A percentile compares a stretch with the other conserved stretches of the same genome.
phyloP scores from a whole-genome alignment of 2,797 vertebrate species.

The Bucorvus abyssinicus region DNA sequence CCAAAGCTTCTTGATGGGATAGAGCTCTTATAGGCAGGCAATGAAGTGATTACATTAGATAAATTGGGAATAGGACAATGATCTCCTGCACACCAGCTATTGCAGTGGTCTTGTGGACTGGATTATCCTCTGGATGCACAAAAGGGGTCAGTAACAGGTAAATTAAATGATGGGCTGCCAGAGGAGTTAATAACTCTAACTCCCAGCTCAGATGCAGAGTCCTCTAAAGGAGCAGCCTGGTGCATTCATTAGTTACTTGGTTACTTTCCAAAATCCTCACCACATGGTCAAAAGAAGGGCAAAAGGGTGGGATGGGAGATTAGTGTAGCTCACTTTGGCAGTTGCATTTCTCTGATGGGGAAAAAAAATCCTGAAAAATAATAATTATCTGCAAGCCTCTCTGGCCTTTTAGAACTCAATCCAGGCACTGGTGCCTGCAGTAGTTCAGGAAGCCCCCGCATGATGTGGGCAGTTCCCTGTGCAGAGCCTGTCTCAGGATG shows the following conservation, averaged over 20 bases:
- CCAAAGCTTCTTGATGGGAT: conserved; percentile 44
- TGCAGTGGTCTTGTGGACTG: not conserved
- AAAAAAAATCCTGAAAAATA: not conserved
- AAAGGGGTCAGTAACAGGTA: conserved; percentile 46
- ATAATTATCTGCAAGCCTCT: not conserved
- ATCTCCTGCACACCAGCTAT: not conserved
- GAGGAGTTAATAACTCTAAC: conserved; percentile 46
- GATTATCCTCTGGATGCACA: conserved; percentile 46
- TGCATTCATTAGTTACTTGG: conserved; percentile 27
- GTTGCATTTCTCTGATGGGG: not conserved
- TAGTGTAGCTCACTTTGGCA: not conserved
- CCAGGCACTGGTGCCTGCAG: not conserved
- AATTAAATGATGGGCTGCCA: conserved; percentile 57
- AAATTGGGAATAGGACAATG: conserved; percentile 44
- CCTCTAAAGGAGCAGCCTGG: not conserved
- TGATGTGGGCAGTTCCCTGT: not conserved
- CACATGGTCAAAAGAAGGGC: conserved; percentile 10
- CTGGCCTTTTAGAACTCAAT: not conserved
- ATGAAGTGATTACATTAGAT: conserved; percentile 52
- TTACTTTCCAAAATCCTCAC: conserved; percentile 22
- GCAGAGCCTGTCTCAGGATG: not conserved
- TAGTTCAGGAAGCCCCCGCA: not conserved
- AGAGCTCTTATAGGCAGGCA: conserved; percentile 18
- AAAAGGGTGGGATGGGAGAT: not conserved
- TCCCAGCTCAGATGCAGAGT: conserved; percentile 10